Evolutionary conservation across 2,888 invertebrate genomes (phyloP), one percentile per base, ranked within the genome.

Genomic region (Hirtodrosophila alboralis): DNA sequence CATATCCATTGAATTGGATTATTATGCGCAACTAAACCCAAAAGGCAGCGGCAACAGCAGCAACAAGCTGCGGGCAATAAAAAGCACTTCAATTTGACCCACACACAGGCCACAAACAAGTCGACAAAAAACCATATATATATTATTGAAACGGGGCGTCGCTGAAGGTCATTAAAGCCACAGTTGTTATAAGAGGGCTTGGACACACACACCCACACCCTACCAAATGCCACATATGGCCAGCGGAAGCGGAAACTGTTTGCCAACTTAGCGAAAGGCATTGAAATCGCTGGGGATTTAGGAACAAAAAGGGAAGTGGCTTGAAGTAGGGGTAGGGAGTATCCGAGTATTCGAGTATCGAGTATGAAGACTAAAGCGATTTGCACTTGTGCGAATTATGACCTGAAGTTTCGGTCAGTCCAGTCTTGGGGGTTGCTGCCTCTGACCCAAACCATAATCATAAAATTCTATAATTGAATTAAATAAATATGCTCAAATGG

Each of bases 391-490:
- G 80, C 79, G 79, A 79, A 77, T 84, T 79, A 79, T 79, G 80
- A 79, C 73, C 69, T 71, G 66, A 57, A 48, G 47, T 51, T 62
- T 48, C n/a, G 51, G 30, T 26, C 37, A 12, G 63, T 47, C 34
- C n/a, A 38, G 47, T 34, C 47, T 40, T 38, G 13, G 37, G 69
- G 54, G 34, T 53, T 53, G 45, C 21, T 10, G 14, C 43, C 9
- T 21, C 43, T 18, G 44, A 33, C 28, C 44, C n/a, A n/a, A 90
- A 31, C 66, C 76, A 88, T 88, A 88, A 88, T 88, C 88, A 72
- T 88, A 88, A 88, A 88, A 88, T 83, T 80, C 84, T 77, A 88
- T 88, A 88, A 88, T 88, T 88, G 88, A 88, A 88, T 88, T 88
- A 88, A 88, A 88, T 88, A 88, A 88, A 87, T 88, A 87, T 72